Evolutionary conservation across 2,797 vertebrate species (phyloP).

Genomic region (Esox lucius): DNA sequence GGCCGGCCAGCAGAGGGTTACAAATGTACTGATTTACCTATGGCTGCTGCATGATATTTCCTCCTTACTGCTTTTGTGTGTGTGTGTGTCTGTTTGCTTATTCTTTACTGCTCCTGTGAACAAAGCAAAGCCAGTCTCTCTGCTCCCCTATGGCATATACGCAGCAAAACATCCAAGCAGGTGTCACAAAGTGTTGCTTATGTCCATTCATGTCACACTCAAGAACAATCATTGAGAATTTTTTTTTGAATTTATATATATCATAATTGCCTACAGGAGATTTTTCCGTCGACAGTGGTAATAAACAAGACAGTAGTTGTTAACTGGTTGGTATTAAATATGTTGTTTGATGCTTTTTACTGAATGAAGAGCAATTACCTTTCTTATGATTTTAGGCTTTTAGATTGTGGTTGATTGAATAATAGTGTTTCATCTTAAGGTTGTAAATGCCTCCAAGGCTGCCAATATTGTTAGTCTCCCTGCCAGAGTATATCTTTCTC

Average conservation of each 20-base stretch:
- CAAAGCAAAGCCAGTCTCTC: constrained; percentile 35
- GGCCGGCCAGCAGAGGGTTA: constrained; percentile 52
- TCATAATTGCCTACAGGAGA: background rate
- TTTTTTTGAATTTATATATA: too few species aligned
- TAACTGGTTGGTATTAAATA: constrained; percentile 33
- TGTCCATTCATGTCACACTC: constrained; percentile 33
- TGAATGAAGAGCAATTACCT: constrained; percentile 34
- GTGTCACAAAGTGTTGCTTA: constrained; percentile 52
- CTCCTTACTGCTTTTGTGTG: background rate
- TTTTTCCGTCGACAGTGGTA: background rate
- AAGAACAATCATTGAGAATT: constrained; percentile 31
- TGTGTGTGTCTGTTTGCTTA: background rate
- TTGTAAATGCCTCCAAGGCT: constrained; percentile 9
- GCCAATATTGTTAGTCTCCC: background rate
- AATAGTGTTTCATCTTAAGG: constrained; percentile 11
- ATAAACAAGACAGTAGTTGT: background rate
- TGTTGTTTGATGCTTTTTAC: constrained; percentile 28
- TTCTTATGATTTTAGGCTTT: constrained; percentile 21
- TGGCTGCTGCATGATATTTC: constrained; percentile 45
- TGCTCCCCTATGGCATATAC: constrained; percentile 33
- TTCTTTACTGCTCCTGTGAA: constrained; percentile 46
- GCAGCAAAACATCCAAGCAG: constrained; percentile 37
- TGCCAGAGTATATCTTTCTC: constrained; percentile 16
- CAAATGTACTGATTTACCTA: constrained; percentile 66
- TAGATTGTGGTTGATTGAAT: constrained; percentile 13